Evolutionary conservation across 2,888 invertebrate genomes (phyloP), one percentile per base, ranked within the genome.

Genomic region (Rhagonycha fulva): DNA sequence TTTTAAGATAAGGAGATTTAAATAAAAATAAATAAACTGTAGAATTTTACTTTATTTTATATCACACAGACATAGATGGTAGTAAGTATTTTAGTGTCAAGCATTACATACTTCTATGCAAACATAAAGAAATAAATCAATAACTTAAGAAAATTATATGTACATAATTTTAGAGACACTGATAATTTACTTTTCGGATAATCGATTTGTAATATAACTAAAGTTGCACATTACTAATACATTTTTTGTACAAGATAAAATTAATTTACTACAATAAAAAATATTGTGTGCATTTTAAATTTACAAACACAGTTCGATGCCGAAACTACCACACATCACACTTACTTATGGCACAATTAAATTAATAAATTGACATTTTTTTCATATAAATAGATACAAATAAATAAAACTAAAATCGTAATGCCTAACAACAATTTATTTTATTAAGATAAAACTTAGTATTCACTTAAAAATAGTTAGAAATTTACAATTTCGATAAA

Each of bases 381-480:
- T 47, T 47, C n/a, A 47, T 47, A n/a, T 47, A 47, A 47, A 47
- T 47, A 47, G 47, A n/a, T 47, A 47, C n/a, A 47, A 47, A 47
- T 12, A 26, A 68, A 68, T 68, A 62, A 19, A 70, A 47, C 19
- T 26, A 70, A 70, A 70, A 32, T 30, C 60, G 62, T 76, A 76
- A 82, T 83, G 81, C 82, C 82, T 82, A 81, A 81, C 78, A 77
- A 75, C 80, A 81, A 81, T 66, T 47, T 47, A 47, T 47, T 24
- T 66, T 66, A 66, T 26, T n/a, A 66, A 66, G 24, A 24, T 66
- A 66, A 66, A 66, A 19, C 26, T 66, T 66, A 66, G 12, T 66
- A 24, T 66, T 66, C 26, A 66, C 63, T 66, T 66, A 66, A 66
- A 66, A 24, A 66, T 23, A 66, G 63, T 66, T 66, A 82, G 81